Percentiles rank a stretch among this genome's conserved stretches.
These are phyloP conservation scores for Arctia plantaginis DNA, from an alignment of 2,888 invertebrate species.

Conservation along the genomic window DNA sequence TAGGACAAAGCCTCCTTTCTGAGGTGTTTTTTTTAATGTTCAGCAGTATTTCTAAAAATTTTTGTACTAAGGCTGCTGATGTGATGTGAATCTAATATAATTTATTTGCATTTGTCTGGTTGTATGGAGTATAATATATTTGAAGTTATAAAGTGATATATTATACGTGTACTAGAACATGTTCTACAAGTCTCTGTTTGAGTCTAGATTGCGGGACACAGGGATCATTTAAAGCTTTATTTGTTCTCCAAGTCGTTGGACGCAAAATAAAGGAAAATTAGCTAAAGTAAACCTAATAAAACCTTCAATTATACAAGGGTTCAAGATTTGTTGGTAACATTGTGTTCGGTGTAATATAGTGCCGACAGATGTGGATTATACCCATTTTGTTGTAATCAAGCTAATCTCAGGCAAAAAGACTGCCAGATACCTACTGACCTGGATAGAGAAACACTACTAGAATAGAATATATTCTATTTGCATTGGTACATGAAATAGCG, in stretches of 20 bases:
- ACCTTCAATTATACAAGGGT: conserved; percentile 10
- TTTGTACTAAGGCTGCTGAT: too few relatives aligned
- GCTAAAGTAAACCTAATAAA: conserved; percentile 13
- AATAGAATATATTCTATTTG: too few relatives aligned
- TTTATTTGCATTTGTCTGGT: not conserved
- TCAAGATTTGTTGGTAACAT: conserved; percentile 7
- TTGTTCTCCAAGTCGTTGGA: not conserved
- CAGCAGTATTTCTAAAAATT: too few relatives aligned
- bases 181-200: not conserved
- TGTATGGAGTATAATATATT: not conserved
- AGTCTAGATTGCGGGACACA: not conserved
- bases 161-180: not conserved
- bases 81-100: too few relatives aligned
- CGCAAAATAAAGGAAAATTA: conserved; percentile 11
- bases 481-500: too few relatives aligned
- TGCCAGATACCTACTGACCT: not conserved
- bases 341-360: conserved; percentile 3
- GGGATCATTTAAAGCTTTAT: not conserved
- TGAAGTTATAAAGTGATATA: not conserved
- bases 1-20: too few relatives aligned
- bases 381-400: not conserved
- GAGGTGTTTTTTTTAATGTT: too few relatives aligned
- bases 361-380: not conserved
- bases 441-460: not conserved
- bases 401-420: not conserved